Evolutionary conservation across 2,113 vertebrate species (phyloP).

Genomic region (Leucosticte australis): DNA sequence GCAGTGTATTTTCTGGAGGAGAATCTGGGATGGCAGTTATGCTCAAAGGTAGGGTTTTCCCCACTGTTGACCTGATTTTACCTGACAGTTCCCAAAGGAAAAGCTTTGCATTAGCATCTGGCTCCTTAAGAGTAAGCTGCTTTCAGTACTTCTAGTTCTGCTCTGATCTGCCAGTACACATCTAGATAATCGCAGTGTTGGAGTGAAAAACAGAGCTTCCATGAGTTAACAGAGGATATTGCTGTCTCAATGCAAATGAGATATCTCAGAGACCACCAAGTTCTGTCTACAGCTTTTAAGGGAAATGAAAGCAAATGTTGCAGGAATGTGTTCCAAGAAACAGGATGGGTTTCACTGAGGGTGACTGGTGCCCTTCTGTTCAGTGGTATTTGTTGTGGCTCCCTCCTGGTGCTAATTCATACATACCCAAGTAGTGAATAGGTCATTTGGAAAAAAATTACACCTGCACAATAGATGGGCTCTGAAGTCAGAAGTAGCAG

Average conservation of each 20-base stretch:
- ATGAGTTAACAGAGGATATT: neutral
- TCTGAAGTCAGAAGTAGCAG: neutral
- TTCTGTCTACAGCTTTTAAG: neutral
- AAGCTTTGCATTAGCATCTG: neutral
- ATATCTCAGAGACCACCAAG: neutral
- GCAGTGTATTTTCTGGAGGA: neutral
- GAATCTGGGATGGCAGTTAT: neutral
- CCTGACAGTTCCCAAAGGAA: neutral
- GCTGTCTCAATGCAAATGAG: neutral
- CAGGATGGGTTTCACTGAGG: neutral
- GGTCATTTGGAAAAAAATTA: neutral
- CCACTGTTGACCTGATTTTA: neutral
- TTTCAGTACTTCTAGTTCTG: neutral
- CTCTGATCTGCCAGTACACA: neutral
- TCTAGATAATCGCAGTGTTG: neutral
- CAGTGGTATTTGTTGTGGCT: neutral
- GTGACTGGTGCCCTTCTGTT: accelerated
- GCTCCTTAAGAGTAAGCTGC: neutral
- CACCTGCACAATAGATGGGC: neutral
- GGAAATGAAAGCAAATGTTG: neutral
- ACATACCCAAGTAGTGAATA: neutral
- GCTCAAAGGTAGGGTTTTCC: neutral
- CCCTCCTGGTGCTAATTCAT: neutral
- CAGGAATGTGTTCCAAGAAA: neutral
- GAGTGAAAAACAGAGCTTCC: neutral